A percentile compares a stretch with the other conserved stretches of the same genome.
Evolutionary conservation across 2,888 invertebrate species (phyloP).

Genomic region (Nephrotoma flavescens): DNA sequence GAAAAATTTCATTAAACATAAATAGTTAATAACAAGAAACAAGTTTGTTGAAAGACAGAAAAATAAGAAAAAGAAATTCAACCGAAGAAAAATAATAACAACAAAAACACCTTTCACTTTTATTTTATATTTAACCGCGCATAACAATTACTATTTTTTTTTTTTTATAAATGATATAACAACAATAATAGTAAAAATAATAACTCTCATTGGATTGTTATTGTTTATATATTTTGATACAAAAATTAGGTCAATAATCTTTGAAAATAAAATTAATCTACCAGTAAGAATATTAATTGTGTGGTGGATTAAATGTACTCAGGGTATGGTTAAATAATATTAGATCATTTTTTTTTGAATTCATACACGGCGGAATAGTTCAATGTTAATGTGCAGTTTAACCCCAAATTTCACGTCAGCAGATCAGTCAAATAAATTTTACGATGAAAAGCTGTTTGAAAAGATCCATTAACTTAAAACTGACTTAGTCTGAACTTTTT

Average conservation of each 20-base stretch:
- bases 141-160: not conserved
- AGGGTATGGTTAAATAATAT: too few species aligned
- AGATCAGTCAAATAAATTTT: too few species aligned
- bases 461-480: too few species aligned
- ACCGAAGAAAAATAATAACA: not conserved
- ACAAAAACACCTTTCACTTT: not conserved
- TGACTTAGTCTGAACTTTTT: too few species aligned
- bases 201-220: not conserved
- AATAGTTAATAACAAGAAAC: not conserved
- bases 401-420: too few species aligned
- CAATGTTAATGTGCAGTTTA: too few species aligned
- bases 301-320: too few species aligned
- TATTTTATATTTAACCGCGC: not conserved
- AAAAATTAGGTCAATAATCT: not conserved
- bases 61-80: not conserved
- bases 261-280: too few species aligned
- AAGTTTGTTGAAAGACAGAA: not conserved
- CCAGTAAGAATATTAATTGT: too few species aligned
- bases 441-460: too few species aligned
- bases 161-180: not conserved
- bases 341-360: too few species aligned
- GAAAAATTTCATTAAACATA: not conserved
- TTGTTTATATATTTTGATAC: not conserved
- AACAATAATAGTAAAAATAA: not conserved
- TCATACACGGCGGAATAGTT: too few species aligned